A percentile compares a stretch with the other conserved stretches of the same genome.
These are phyloP conservation scores for Sebastiscus tertius DNA, from an alignment of 2,797 vertebrate genomes.

Conservation along the genomic window DNA sequence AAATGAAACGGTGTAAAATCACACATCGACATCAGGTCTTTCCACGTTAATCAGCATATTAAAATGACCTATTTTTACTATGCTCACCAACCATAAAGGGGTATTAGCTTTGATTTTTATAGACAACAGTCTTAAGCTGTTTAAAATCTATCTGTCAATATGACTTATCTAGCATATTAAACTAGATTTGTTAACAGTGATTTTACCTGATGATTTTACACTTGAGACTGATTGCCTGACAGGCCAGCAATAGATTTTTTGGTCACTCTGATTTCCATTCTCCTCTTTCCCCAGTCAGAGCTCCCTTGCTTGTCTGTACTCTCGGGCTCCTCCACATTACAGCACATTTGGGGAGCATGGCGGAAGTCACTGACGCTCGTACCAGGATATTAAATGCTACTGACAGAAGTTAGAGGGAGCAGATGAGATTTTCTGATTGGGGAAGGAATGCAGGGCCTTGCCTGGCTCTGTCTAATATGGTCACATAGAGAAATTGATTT, in stretches of 20 bases:
- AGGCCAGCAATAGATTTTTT: constrained; percentile 62
- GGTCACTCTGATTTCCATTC: constrained; percentile 45
- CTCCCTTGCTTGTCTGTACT: constrained; percentile 69
- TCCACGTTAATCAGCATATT: constrained; percentile 30
- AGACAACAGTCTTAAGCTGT: constrained; percentile 52
- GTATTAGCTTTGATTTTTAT: constrained; percentile 47
- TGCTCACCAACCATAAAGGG: constrained; percentile 29
- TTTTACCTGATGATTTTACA: constrained; percentile 59
- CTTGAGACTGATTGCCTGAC: constrained; percentile 69
- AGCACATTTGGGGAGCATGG: constrained; percentile 80
- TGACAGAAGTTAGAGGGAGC: constrained; percentile 94
- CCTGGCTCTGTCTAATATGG: constrained; percentile 98
- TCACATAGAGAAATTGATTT: constrained; percentile 99
- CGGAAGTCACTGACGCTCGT: constrained; percentile 76
- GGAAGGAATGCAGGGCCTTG: constrained; percentile 91
- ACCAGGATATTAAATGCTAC: constrained; percentile 86
- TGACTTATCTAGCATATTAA: constrained; percentile 49
- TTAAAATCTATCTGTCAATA: constrained; percentile 52
- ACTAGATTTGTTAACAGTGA: constrained; percentile 53
- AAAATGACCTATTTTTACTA: constrained; percentile 43
- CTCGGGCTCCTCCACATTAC: constrained; percentile 75
- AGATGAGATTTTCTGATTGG: constrained; percentile 97
- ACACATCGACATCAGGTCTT: constrained; percentile 25
- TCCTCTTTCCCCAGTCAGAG: constrained; percentile 26
- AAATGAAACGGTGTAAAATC: constrained; percentile 47